Conservation (phyloP, 2,113 vertebrate species). For the Odocoileus virginianus region DNA sequence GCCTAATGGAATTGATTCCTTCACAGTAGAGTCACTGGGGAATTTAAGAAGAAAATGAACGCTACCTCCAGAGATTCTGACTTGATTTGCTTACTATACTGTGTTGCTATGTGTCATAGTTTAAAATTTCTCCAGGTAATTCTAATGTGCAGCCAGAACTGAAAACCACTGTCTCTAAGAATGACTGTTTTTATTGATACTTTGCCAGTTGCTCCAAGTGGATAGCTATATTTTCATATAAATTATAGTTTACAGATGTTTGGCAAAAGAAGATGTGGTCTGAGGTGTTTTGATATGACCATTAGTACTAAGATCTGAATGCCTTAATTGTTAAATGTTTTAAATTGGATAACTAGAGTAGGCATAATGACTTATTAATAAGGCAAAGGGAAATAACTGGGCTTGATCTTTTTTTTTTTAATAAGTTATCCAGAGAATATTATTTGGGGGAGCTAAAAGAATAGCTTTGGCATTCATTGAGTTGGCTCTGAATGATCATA, state of each 20-base stretch:
- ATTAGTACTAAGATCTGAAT: not conserved
- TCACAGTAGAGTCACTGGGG: not conserved
- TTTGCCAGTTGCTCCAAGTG: not conserved
- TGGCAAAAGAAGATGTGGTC: not conserved
- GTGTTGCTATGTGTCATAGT: not conserved
- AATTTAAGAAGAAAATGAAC: not conserved
- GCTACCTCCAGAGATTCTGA: not conserved
- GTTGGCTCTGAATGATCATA: not conserved
- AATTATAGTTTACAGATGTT: not conserved
- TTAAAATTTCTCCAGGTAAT: not conserved
- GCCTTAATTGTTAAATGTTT: not conserved
- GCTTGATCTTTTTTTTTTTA: not conserved
- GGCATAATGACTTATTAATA: not conserved
- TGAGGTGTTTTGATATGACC: not conserved
- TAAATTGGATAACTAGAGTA: not conserved
- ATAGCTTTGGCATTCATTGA: not conserved
- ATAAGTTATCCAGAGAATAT: not conserved
- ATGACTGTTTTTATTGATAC: not conserved
- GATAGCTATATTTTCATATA: not conserved
- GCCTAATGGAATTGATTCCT: not conserved
- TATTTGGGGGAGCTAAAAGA: slow-evolving; percentile 11
- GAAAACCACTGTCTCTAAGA: not conserved
- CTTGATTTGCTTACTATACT: not conserved
- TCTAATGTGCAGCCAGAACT: not conserved
- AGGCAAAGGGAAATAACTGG: not conserved